Percentiles rank a stretch among this genome's conserved stretches.
Conservation (phyloP, 2,797 vertebrate genomes). For the Muscicapa striata region DNA sequence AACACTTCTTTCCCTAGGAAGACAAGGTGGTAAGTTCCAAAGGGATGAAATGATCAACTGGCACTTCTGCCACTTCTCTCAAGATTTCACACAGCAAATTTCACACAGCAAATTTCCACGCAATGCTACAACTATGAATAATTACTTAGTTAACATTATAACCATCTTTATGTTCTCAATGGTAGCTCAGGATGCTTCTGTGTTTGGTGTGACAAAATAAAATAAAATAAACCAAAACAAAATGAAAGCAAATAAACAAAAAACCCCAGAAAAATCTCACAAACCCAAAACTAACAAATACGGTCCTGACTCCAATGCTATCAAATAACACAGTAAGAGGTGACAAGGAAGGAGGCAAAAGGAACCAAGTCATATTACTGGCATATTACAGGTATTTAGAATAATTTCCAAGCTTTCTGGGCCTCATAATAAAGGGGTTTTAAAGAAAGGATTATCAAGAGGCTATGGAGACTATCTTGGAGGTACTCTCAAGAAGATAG, state of each 20-base stretch:
- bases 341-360: neutral
- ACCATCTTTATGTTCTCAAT: neutral
- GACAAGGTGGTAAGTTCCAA: neutral
- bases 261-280: accelerated
- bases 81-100: neutral
- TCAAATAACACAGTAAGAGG: neutral
- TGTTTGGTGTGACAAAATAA: neutral
- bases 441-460: neutral
- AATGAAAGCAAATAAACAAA: neutral
- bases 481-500: neutral
- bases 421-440: neutral
- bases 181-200: neutral
- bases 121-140: neutral
- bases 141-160: neutral
- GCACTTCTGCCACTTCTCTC: neutral
- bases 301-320: neutral
- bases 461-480: neutral
- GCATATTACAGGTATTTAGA: neutral
- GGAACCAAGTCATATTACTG: neutral
- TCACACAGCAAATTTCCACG: neutral
- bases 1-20: neutral
- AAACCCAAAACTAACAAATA: neutral
- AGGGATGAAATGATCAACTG: neutral
- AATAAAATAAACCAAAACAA: neutral
- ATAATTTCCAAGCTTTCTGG: neutral